phyloP scores from a whole-genome alignment of 2,113 vertebrate genomes.

The Salvelinus sp. region DNA sequence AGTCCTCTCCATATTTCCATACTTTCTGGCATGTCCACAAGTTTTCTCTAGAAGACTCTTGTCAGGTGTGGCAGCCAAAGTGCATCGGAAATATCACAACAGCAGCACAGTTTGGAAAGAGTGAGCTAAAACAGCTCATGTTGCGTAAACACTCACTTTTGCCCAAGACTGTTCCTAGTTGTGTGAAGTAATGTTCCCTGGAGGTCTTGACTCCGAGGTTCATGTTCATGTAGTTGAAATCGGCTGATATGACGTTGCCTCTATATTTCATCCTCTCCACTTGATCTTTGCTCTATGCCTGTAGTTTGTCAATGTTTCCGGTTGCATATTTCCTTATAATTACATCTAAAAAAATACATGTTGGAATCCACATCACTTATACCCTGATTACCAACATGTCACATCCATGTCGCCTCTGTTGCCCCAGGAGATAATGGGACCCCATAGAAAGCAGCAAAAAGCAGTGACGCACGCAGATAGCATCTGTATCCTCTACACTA shows the following conservation, averaged over 20 bases:
- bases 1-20: too few relatives aligned
- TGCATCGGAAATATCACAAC: not conserved
- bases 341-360: not conserved
- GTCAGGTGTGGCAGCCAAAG: not conserved
- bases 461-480: constrained; percentile 23
- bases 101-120: not conserved
- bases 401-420: not conserved
- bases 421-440: constrained; percentile 1
- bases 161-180: too few relatives aligned
- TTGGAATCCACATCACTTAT: not conserved
- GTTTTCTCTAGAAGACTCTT: not conserved
- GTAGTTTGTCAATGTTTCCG: not conserved
- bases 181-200: not conserved
- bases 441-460: not conserved
- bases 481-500: constrained; percentile 6
- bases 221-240: not conserved
- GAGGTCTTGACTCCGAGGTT: not conserved
- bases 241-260: too few relatives aligned
- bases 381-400: constrained; percentile 2
- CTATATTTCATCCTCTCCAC: too few relatives aligned
- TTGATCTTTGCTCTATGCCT: too few relatives aligned
- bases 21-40: not conserved
- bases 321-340: not conserved
- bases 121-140: not conserved
- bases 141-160: not conserved